Conservation (phyloP, 2,797 vertebrate genomes). For the Percopsis omiscomaycus region DNA sequence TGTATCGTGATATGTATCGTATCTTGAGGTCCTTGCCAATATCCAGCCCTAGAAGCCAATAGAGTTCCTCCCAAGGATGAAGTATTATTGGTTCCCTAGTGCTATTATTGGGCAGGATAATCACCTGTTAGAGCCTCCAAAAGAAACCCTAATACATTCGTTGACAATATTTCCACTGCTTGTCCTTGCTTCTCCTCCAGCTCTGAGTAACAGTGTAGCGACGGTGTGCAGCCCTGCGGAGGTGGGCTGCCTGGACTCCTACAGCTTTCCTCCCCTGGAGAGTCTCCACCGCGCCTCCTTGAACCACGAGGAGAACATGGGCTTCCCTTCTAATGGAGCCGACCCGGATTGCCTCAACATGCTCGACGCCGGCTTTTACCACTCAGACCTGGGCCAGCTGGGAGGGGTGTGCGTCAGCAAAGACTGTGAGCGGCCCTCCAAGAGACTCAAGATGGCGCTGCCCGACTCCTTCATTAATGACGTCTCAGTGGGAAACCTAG, state of each 20-base stretch:
- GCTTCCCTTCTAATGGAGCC: conserved; percentile 84
- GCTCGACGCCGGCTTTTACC: conserved; percentile 95
- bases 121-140: no score
- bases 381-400: conserved; percentile 86
- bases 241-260: conserved; percentile 87
- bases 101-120: no score
- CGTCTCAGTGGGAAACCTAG: conserved; percentile 91
- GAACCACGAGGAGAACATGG: conserved; percentile 88
- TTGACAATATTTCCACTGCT: no score
- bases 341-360: conserved; percentile 93
- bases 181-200: conserved; percentile 67
- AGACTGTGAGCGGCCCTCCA: conserved; percentile 90
- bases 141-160: no score
- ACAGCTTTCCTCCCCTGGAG: conserved; percentile 86
- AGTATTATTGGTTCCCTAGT: no score
- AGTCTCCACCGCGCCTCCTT: conserved; percentile 85
- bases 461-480: conserved; percentile 92
- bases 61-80: no score
- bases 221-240: conserved; percentile 89
- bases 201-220: conserved; percentile 89
- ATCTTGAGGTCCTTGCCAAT: no score
- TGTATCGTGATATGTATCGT: no score
- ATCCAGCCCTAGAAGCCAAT: no score
- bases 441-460: conserved; percentile 95
- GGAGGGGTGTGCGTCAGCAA: conserved; percentile 85